Evolutionary conservation across 2,113 vertebrate genomes (phyloP), one percentile per base, ranked within the genome.

Genomic region (Platycercus adscitus): DNA sequence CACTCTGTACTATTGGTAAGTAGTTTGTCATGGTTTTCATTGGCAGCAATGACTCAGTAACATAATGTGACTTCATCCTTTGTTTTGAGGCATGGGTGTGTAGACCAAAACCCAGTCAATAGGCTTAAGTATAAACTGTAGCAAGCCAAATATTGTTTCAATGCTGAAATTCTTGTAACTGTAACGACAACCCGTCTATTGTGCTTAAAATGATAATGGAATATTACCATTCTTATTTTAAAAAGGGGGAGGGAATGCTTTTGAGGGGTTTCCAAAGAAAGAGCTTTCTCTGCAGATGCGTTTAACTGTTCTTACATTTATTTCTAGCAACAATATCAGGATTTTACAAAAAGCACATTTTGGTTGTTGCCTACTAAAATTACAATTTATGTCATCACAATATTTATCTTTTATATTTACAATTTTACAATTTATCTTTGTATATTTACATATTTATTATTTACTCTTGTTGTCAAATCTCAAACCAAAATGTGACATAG

Each of bases 11-110:
- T 72, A 6, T 65, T 64, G 46, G 19, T 50, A 86, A 47, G 86
- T 84, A 77, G 82, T 95, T 64, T 71, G 87, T 97, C 91, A 79
- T 95, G 97, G 96, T 97, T 97, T 98, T 98, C 97, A 97, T 95
- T 98, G 98, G 96, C 98, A 98, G 97, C 94, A 88, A 70, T 84
- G 96, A 97, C 92, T 97, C 94, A 85, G 97, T 97, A 97, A 98
- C 52, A 9, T 25, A 21, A 17, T 31, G 50, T n/a, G 96, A 95
- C 52, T 94, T 96, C 97, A 85, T 97, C 97, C 47, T 85, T 97
- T 95, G 88, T 93, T 97, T 94, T 60, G 77, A 91, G 93, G 91
- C 84, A 65, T 97, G 97, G 97, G 95, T 98, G 97, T 98, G 97
- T 97, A 97, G 97, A 96, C 96, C 96, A 98, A 97, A 98, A 89